Evolutionary conservation across 2,113 vertebrate genomes (phyloP).

Genomic region (Urocolius indicus): DNA sequence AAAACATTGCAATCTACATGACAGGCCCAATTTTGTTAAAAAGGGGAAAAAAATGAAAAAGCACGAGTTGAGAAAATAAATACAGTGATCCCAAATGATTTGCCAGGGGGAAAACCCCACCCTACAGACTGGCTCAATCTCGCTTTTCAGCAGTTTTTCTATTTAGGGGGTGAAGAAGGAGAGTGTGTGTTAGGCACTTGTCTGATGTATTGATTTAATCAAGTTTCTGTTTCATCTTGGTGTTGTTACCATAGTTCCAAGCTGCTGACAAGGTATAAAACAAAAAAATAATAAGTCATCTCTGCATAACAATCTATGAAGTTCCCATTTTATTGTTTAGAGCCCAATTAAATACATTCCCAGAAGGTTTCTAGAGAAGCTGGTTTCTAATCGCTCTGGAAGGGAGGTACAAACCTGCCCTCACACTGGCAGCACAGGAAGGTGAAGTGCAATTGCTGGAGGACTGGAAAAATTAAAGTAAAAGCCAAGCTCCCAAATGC

Average conservation of each 20-base stretch:
- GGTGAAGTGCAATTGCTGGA: not conserved
- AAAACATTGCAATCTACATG: not conserved
- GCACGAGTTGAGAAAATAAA: not conserved
- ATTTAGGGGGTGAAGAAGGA: not conserved
- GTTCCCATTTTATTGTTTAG: not conserved
- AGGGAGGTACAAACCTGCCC: not conserved
- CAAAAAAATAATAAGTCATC: not conserved
- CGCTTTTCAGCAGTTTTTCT: not conserved
- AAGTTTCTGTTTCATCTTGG: constrained; percentile 13
- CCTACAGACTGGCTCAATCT: not conserved
- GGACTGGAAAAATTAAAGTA: not conserved
- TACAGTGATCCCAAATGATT: not conserved
- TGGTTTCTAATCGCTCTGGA: not conserved
- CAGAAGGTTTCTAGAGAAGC: not conserved
- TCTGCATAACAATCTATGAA: not conserved
- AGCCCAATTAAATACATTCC: not conserved
- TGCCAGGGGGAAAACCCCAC: not conserved
- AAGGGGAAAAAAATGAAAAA: not conserved
- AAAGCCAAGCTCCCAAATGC: rapidly evolving
- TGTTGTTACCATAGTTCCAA: constrained; percentile 42
- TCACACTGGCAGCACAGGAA: not conserved
- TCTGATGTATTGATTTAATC: constrained; percentile 43
- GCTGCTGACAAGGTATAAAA: constrained; percentile 32
- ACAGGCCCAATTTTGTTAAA: not conserved
- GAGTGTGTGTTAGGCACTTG: not conserved